Evolutionary conservation across 92 coral and sea anemone species (phyloP).

Genomic region (Zoanthus solanderi): DNA sequence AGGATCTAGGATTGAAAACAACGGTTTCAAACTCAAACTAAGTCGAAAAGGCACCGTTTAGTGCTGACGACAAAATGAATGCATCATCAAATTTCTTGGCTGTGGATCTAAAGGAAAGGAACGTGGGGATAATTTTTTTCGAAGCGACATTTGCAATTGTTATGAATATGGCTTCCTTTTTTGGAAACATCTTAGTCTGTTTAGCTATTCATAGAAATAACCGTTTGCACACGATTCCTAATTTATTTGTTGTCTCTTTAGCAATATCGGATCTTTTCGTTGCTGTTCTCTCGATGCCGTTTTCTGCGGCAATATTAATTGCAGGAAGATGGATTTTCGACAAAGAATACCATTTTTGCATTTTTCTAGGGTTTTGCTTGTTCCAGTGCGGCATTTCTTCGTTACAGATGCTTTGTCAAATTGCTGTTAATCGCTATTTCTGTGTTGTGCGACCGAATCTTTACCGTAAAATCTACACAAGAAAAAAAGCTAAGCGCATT

Average conservation of each 20-base stretch:
- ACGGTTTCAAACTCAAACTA: too few species aligned
- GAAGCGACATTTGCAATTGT: conserved; percentile 8
- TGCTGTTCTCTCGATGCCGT: conserved; percentile 22
- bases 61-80: neutral
- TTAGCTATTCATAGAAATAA: conserved; percentile 20
- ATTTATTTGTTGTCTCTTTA: conserved; percentile 38
- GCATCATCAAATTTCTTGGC: neutral
- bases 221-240: conserved; percentile 37
- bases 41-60: too few species aligned
- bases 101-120: conserved; percentile 8
- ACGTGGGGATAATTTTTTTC: neutral
- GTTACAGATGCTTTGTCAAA: conserved; percentile 44
- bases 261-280: conserved; percentile 35
- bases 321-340: conserved; percentile 29
- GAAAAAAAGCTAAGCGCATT: neutral
- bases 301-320: conserved; percentile 13
- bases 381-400: conserved; percentile 39
- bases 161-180: neutral
- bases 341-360: conserved; percentile 25
- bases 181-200: conserved; percentile 37
- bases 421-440: conserved; percentile 41
- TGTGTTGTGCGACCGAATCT: conserved; percentile 32
- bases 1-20: too few species aligned
- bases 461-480: conserved; percentile 28
- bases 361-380: conserved; percentile 25